Conservation (phyloP, 2,888 invertebrate genomes). For the Cheilosia variabilis region DNA sequence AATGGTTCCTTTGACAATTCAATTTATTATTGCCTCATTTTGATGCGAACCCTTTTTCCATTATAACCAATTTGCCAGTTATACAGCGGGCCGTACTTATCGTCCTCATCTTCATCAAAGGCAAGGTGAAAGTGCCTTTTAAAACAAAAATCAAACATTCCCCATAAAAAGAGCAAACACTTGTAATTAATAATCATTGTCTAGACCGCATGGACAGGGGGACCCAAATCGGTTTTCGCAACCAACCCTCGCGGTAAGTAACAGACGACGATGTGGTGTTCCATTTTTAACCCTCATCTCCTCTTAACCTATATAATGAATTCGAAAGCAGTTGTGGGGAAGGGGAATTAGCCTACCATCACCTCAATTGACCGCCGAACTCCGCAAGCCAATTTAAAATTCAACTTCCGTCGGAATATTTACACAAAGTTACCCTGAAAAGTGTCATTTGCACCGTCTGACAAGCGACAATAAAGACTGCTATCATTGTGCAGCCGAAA, state of each 20-base stretch:
- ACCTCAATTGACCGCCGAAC: slow-evolving; percentile 8
- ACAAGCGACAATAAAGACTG: slow-evolving; percentile 27
- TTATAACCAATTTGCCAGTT: too few relatives aligned
- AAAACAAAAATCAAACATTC: slow-evolving; percentile 21
- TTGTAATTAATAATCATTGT: slow-evolving; percentile 61
- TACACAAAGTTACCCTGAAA: slow-evolving; percentile 4
- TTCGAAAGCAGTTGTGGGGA: not conserved
- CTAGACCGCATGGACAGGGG: slow-evolving; percentile 34
- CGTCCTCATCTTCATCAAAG: too few relatives aligned
- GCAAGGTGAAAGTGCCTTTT: slow-evolving; percentile 1
- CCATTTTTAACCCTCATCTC: not conserved
- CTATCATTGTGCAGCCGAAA: not conserved
- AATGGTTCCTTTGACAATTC: too few relatives aligned
- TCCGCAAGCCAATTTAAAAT: slow-evolving; percentile 3
- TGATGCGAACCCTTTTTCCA: too few relatives aligned
- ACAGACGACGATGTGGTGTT: not conserved
- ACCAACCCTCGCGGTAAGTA: slow-evolving; percentile 8
- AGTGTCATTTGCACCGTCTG: slow-evolving; percentile 20
- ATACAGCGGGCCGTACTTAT: too few relatives aligned
- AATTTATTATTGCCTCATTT: too few relatives aligned
- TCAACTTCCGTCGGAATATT: slow-evolving; percentile 33
- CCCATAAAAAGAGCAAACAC: slow-evolving; percentile 56
- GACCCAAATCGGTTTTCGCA: not conserved
- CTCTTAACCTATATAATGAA: not conserved
- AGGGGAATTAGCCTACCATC: not conserved